These are phyloP conservation scores for Drosophila formosana DNA, from an alignment of 2,888 invertebrate species.

Conservation along the genomic window DNA sequence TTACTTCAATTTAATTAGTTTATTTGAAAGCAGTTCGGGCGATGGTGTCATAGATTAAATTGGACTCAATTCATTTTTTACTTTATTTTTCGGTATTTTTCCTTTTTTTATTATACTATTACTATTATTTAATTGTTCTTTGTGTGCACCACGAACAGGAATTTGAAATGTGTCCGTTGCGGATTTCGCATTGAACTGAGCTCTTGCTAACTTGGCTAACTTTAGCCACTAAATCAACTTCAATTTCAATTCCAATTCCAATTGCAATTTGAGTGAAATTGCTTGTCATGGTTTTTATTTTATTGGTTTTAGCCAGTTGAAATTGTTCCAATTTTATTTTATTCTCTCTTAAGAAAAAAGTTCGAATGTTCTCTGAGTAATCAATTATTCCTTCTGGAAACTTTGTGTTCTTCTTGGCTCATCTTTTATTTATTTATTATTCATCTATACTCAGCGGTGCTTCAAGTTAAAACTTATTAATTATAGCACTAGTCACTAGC, in stretches of 20 bases:
- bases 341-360: neutral
- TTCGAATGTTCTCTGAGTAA: no score
- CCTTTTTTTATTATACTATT: conserved; percentile 18
- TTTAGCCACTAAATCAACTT: conserved; percentile 46
- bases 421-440: no score
- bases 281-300: conserved; percentile 20
- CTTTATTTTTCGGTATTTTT: conserved; percentile 25
- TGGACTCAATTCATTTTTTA: conserved; percentile 55
- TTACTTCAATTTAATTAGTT: conserved; percentile 78
- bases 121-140: conserved; percentile 61
- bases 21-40: conserved; percentile 79
- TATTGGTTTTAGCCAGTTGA: neutral
- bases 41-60: conserved; percentile 82
- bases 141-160: conserved; percentile 27
- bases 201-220: conserved; percentile 37
- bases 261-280: conserved; percentile 46
- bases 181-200: conserved; percentile 47
- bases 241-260: conserved; percentile 12
- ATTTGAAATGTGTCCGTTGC: conserved; percentile 30
- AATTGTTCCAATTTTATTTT: conserved; percentile 3
- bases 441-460: no score
- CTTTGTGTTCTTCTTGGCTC: no score
- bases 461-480: no score
- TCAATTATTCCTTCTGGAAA: no score
- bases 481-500: no score